These are phyloP conservation scores for Polypterus bichir DNA, from an alignment of 2,113 vertebrate genomes.

Conservation along the genomic window DNA sequence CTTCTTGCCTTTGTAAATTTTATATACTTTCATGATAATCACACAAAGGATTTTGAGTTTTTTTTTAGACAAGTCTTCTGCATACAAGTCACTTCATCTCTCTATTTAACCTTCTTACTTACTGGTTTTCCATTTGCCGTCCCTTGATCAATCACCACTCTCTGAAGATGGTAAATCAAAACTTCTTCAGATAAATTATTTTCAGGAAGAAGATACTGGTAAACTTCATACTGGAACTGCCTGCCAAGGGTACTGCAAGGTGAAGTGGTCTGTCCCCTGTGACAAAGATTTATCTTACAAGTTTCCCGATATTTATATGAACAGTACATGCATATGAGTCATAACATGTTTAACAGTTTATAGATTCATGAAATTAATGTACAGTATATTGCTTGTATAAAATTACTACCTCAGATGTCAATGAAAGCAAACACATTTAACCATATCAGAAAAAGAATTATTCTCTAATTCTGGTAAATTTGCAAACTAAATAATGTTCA, in stretches of 20 bases:
- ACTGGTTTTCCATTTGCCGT: constrained; percentile 53
- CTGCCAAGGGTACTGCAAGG: constrained; percentile 57
- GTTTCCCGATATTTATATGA: background rate
- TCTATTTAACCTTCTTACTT: constrained; percentile 8
- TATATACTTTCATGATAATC: background rate
- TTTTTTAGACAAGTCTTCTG: background rate
- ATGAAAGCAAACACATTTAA: background rate
- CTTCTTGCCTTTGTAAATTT: background rate
- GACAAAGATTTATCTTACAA: background rate
- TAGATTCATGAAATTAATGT: background rate
- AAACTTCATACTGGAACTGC: constrained; percentile 76
- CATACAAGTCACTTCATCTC: background rate
- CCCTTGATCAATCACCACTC: constrained; percentile 46
- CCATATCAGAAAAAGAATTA: background rate
- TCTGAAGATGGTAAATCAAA: constrained; percentile 54
- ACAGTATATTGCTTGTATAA: background rate
- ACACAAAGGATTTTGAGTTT: background rate
- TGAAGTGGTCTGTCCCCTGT: constrained; percentile 50
- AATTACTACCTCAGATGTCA: background rate
- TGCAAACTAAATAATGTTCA: too few species aligned
- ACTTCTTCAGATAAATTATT: constrained; percentile 54
- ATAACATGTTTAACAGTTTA: background rate
- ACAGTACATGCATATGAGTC: background rate
- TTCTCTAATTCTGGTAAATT: background rate
- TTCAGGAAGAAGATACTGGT: constrained; percentile 82